Conservation (phyloP, 2,888 invertebrate genomes). For the Amblyjoppa fuscipennis region DNA sequence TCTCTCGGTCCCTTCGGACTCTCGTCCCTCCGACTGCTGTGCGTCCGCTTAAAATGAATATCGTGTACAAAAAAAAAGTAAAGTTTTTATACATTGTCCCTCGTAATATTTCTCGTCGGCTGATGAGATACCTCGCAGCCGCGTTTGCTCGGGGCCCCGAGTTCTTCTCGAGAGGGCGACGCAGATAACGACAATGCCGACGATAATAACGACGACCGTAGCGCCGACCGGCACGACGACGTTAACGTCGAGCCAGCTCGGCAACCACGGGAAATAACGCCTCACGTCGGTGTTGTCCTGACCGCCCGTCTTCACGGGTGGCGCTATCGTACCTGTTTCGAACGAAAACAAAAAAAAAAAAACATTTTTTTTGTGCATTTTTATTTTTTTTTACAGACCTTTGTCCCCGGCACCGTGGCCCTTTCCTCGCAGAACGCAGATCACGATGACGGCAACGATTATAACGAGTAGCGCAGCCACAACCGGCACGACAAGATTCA, state of each 20-base stretch:
- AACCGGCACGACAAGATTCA: slow-evolving; percentile 97
- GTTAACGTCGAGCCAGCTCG: slow-evolving; percentile 95
- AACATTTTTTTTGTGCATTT: slow-evolving; percentile 50
- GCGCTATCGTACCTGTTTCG: slow-evolving; percentile 92
- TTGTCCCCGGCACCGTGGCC: slow-evolving; percentile 92
- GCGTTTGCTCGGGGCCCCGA: slow-evolving; percentile 89
- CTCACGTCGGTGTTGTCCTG: slow-evolving; percentile 85
- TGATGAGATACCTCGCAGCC: slow-evolving; percentile 90
- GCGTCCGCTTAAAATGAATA: slow-evolving; percentile 32
- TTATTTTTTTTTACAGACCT: slow-evolving; percentile 84
- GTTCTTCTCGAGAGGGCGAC: slow-evolving; percentile 93
- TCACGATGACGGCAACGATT: slow-evolving; percentile 96
- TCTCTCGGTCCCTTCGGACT: neutral
- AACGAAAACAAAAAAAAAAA: slow-evolving; percentile 79
- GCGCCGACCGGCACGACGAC: slow-evolving; percentile 96
- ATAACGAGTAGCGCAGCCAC: slow-evolving; percentile 96
- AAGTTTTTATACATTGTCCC: slow-evolving; percentile 84
- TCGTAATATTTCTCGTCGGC: slow-evolving; percentile 85
- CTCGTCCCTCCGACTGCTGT: slow-evolving; percentile 11
- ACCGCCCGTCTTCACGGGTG: slow-evolving; percentile 88
- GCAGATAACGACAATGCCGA: slow-evolving; percentile 96
- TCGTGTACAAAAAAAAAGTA: slow-evolving; percentile 72
- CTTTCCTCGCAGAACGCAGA: slow-evolving; percentile 95
- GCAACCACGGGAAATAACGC: slow-evolving; percentile 91
- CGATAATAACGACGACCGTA: slow-evolving; percentile 95